phyloP scores from a whole-genome alignment of 2,113 vertebrate genomes.

The human region DNA sequence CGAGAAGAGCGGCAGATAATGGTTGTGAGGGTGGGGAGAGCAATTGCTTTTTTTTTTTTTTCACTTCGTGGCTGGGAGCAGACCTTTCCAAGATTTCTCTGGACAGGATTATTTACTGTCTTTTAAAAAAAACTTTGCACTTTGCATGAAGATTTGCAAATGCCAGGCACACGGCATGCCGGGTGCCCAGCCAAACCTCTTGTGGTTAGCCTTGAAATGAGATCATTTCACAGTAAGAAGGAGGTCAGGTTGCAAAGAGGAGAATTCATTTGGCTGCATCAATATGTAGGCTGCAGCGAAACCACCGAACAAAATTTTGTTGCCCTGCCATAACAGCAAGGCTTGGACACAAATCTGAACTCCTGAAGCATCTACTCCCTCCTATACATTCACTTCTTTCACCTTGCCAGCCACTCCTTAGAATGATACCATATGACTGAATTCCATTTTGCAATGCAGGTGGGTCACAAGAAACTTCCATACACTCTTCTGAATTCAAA shows the following conservation, averaged over 20 bases:
- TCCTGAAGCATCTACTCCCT: background rate
- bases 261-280: slow-evolving; percentile 70
- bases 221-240: slow-evolving; percentile 80
- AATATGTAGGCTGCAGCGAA: slow-evolving; percentile 74
- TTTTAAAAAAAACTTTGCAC: slow-evolving; percentile 67
- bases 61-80: slow-evolving; percentile 45
- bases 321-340: background rate
- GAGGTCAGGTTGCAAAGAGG: slow-evolving; percentile 78
- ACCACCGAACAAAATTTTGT: slow-evolving; percentile 33
- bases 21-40: slow-evolving; percentile 54
- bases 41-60: slow-evolving; percentile 54
- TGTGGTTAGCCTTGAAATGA: slow-evolving; percentile 79
- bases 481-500: background rate
- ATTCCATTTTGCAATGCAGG: background rate
- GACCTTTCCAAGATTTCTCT: slow-evolving; percentile 76
- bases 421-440: background rate
- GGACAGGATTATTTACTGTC: slow-evolving; percentile 73
- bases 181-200: slow-evolving; percentile 77
- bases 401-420: background rate
- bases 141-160: slow-evolving; percentile 80
- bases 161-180: slow-evolving; percentile 71
- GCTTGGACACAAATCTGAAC: background rate
- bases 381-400: background rate
- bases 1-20: slow-evolving; percentile 45
- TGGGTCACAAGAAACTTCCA: background rate